Evolutionary conservation across 2,797 vertebrate genomes (phyloP).

Genomic region (Morelia viridis): DNA sequence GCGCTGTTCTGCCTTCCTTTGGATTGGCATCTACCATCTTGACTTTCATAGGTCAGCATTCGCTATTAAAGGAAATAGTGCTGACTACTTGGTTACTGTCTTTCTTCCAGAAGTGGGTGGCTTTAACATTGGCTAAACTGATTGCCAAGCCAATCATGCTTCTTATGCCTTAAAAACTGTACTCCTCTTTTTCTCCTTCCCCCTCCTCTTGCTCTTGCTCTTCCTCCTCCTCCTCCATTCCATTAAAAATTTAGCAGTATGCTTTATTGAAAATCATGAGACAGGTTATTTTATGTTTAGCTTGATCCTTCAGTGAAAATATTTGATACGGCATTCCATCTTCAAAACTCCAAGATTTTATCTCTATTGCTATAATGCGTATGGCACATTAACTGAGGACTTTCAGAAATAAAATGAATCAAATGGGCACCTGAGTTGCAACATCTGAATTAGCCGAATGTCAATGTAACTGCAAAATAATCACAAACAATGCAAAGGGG

Average conservation of each 20-base stretch:
- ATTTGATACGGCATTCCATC: neutral
- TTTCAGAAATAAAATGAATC: neutral
- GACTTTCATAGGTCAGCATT: no score
- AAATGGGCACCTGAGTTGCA: neutral
- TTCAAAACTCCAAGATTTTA: neutral
- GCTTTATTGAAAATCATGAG: neutral
- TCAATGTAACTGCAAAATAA: neutral
- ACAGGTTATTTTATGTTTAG: neutral
- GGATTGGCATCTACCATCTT: neutral
- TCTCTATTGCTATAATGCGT: neutral
- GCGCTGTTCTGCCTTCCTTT: neutral
- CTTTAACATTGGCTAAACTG: conserved; percentile 27
- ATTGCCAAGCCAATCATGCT: neutral
- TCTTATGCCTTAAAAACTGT: neutral
- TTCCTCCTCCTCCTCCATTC: no score
- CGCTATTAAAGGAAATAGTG: neutral
- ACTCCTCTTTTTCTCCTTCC: neutral
- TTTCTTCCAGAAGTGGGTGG: neutral
- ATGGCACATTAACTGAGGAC: neutral
- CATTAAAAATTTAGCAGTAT: neutral
- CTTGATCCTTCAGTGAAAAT: neutral
- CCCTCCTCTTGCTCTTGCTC: no score
- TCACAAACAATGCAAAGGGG: neutral
- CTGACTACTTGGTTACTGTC: neutral
- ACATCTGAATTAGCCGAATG: neutral